A percentile compares a stretch with the other conserved stretches of the same genome.
Conservation (phyloP, 2,888 invertebrate species). For the Rhorus exstirpatorius region DNA sequence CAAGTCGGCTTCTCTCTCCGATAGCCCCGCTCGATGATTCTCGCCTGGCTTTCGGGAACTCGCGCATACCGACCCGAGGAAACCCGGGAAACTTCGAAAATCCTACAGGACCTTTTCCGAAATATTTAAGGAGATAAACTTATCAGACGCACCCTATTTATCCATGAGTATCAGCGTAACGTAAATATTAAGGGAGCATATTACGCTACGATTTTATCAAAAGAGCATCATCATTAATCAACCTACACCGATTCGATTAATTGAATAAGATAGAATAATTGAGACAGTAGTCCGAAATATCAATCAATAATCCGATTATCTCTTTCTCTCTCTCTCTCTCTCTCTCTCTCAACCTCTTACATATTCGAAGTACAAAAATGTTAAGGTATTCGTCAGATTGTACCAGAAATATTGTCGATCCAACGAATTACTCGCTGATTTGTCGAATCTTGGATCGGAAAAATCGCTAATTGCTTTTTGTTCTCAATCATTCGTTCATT, state of each 20-base stretch:
- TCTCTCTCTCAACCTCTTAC: too few relatives aligned
- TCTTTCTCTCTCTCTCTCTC: too few relatives aligned
- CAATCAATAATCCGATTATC: too few relatives aligned
- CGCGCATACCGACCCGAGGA: constrained; percentile 56
- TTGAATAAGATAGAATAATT: too few relatives aligned
- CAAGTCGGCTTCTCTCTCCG: constrained; percentile 28
- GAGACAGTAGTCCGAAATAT: too few relatives aligned
- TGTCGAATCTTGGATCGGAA: neutral
- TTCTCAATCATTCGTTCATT: neutral
- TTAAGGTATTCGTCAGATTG: too few relatives aligned
- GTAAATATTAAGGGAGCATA: neutral
- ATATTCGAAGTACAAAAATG: too few relatives aligned
- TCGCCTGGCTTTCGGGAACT: constrained; percentile 32
- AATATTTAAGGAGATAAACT: neutral
- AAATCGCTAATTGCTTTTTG: neutral
- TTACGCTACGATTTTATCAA: neutral
- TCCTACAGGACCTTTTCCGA: constrained; percentile 16
- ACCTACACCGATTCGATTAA: neutral
- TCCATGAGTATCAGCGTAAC: neutral
- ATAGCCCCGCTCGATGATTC: constrained; percentile 26
- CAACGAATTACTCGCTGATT: neutral
- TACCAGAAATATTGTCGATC: neutral
- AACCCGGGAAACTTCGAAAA: constrained; percentile 49
- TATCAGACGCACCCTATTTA: neutral
- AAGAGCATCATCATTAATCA: neutral